A percentile compares a stretch with the other conserved stretches of the same genome.
Conservation (phyloP, 2,797 vertebrate genomes). For the Avahi laniger region DNA sequence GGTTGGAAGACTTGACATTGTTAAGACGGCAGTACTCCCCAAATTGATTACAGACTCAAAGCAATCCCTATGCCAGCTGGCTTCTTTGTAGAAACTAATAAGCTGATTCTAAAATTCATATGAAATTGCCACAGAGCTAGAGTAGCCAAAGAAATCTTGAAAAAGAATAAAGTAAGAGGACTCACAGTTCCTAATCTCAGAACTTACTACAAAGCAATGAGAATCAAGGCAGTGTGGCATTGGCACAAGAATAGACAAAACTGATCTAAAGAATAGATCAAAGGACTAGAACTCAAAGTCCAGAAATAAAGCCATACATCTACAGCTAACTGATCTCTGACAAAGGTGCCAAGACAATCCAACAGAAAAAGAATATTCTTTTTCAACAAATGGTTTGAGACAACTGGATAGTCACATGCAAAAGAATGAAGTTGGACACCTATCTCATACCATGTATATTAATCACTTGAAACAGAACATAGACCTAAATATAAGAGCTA, state of each 20-base stretch:
- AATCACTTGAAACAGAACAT: not conserved
- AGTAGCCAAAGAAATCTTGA: not conserved
- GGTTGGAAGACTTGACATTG: not conserved
- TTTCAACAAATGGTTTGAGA: not conserved
- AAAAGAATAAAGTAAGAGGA: not conserved
- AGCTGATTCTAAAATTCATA: not conserved
- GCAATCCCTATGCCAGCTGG: not conserved
- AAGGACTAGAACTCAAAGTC: not conserved
- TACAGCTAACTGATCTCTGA: not conserved
- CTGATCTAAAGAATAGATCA: not conserved
- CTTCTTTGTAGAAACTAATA: not conserved
- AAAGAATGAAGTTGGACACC: not conserved
- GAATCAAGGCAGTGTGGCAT: not conserved
- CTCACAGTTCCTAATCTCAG: not conserved
- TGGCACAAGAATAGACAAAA: not conserved
- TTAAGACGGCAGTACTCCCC: not conserved
- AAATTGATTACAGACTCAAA: not conserved
- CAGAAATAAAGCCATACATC: not conserved
- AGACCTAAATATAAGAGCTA: not conserved
- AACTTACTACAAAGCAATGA: not conserved
- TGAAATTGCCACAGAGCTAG: not conserved
- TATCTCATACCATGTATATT: not conserved
- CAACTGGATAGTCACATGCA: not conserved
- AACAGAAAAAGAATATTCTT: not conserved
- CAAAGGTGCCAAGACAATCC: not conserved